Base-by-base conservation (phyloP, 2,888 invertebrate species). In the Ceramica pisi region DNA sequence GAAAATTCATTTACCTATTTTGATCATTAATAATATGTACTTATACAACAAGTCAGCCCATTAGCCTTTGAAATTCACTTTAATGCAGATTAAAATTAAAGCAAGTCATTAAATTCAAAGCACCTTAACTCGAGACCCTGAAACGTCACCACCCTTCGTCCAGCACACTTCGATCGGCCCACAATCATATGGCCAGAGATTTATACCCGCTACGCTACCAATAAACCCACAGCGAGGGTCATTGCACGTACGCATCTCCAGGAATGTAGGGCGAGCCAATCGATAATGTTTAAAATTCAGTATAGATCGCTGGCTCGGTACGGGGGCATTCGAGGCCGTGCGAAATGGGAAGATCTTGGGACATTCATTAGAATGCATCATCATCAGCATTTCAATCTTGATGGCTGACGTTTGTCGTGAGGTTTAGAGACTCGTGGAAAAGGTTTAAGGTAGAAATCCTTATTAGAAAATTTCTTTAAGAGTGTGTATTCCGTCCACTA, bases 211-310 rank as follows among this genome's bases (percentile, higher is more conserved):
- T 86, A 87, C 88, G 87, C 84, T 86, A 85, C 84, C 86, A 86
- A 88, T 87, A 85, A 87, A 87, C 79, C 83, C 81, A 83, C 80
- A 76, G 41, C 60, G 85, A 67, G 87, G 81, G 85, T 85, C 85
- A 84, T 82, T 81, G 86, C 85, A 86, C 86, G 85, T 86, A 78
- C 90, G 81, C 75, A 61, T 78, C 73, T 86, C 88, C 83, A 74
- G 83, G 83, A 88, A 94, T 92, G 92, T 94, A 88, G 94, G 94
- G 90, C 94, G 93, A 78, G 69, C 59, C 91, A 93, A 92, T 95
- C 94, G 92, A 94, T 94, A 60, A 91, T 92, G 88, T 87, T 95
- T 94, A 92, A 91, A 89, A 95, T 95, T 94, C 94, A 91, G 89
- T 88, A 91, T 92, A 90, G 85, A 80, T 44, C 88, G 86, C 88